A percentile compares a stretch with the other conserved stretches of the same genome.
These are phyloP conservation scores for Anas capensis DNA, from an alignment of 2,797 vertebrate genomes.

Conservation along the genomic window DNA sequence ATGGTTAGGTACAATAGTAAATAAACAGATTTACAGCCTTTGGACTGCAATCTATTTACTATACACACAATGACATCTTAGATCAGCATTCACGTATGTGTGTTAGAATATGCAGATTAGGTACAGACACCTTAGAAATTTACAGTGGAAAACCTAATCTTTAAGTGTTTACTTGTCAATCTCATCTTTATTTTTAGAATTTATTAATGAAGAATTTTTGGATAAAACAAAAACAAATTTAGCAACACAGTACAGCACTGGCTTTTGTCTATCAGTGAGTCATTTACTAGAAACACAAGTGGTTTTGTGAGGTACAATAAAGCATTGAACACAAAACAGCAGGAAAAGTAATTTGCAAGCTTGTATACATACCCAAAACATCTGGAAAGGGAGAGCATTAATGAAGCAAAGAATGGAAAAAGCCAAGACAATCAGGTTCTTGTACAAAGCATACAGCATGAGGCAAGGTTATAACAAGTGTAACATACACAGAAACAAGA, in stretches of 20 bases:
- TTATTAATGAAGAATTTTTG: not conserved
- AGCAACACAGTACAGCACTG: not conserved
- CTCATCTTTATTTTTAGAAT: slow-evolving; percentile 5
- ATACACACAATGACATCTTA: not conserved
- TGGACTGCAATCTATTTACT: not conserved
- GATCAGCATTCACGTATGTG: not conserved
- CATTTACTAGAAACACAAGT: slow-evolving; percentile 28
- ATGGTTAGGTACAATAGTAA: not conserved
- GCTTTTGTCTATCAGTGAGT: slow-evolving; percentile 44
- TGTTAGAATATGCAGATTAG: not conserved
- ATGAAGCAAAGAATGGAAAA: slow-evolving; percentile 86
- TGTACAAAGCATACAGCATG: slow-evolving; percentile 70
- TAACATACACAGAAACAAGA: slow-evolving; percentile 50
- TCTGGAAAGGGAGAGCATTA: slow-evolving; percentile 86
- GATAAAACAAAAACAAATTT: not conserved
- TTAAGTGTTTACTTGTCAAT: not conserved
- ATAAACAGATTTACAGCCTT: not conserved
- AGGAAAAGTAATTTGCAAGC: slow-evolving; percentile 69
- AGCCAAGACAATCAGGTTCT: slow-evolving; percentile 82
- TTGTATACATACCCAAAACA: slow-evolving; percentile 89
- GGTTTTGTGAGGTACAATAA: slow-evolving; percentile 54
- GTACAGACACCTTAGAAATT: not conserved
- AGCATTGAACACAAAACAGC: slow-evolving; percentile 63
- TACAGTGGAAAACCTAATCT: not conserved
- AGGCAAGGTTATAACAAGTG: slow-evolving; percentile 56